These are phyloP conservation scores for Ambastaia sidthimunki DNA, from an alignment of 2,797 vertebrate species.

Conservation along the genomic window DNA sequence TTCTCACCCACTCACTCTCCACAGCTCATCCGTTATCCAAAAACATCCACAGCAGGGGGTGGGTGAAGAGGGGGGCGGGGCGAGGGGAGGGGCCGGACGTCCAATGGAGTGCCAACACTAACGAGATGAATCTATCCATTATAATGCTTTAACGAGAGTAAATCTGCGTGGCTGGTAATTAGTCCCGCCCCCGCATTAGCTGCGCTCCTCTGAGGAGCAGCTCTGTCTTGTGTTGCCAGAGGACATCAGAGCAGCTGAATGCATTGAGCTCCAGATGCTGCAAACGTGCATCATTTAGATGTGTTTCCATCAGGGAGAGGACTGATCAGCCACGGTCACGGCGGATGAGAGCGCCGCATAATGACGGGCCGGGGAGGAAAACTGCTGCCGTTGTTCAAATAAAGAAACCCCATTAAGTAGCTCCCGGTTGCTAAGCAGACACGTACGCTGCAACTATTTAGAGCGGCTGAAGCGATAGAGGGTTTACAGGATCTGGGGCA, in stretches of 20 bases:
- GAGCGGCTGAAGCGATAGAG: constrained; percentile 6
- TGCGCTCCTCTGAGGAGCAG: constrained; percentile 44
- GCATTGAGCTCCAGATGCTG: constrained; percentile 69
- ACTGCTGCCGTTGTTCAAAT: constrained; percentile 17
- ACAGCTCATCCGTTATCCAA: constrained; percentile 31
- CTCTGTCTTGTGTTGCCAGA: constrained; percentile 54
- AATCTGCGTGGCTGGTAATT: constrained; percentile 70
- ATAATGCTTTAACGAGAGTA: constrained; percentile 66
- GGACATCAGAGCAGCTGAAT: constrained; percentile 63
- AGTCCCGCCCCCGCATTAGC: constrained; percentile 62
- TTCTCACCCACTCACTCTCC: constrained; percentile 25
- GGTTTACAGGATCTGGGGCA: constrained; percentile 9
- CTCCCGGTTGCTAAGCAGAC: constrained; percentile 47
- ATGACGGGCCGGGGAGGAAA: constrained; percentile 44
- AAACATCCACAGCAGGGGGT: constrained; percentile 36
- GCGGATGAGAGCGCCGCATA: constrained; percentile 53
- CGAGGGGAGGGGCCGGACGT: constrained; percentile 6
- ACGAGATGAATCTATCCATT: constrained; percentile 73
- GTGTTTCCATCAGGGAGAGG: constrained; percentile 58
- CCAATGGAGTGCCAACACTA: constrained; percentile 62
- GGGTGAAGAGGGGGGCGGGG: not conserved
- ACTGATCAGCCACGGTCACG: constrained; percentile 56
- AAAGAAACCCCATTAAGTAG: constrained; percentile 34
- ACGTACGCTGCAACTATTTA: constrained; percentile 16
- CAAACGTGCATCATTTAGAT: constrained; percentile 53